Evolutionary conservation across 2,888 invertebrate species (phyloP).

Genomic region (Boloria euphrosyne): DNA sequence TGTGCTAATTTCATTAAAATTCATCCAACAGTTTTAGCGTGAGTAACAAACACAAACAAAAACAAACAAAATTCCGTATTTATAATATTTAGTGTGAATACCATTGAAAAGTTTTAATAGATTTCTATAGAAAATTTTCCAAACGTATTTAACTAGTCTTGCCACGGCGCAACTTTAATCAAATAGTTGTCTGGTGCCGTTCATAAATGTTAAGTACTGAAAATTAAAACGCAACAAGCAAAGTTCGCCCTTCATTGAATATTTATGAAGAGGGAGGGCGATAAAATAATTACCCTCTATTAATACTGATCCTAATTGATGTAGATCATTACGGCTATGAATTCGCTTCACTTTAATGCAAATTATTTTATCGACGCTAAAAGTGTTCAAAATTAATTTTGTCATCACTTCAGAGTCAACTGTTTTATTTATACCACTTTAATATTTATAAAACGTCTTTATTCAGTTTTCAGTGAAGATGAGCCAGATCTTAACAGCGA

Average conservation of each 20-base stretch:
- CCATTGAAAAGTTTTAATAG: slow-evolving; percentile 26
- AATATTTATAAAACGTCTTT: slow-evolving; percentile 24
- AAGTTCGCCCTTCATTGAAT: slow-evolving; percentile 63
- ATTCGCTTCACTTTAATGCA: slow-evolving; percentile 47
- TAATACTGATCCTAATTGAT: slow-evolving; percentile 62
- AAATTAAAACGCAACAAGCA: slow-evolving; percentile 54
- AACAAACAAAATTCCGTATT: not conserved
- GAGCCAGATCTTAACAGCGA: slow-evolving; percentile 93
- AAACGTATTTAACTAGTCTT: slow-evolving; percentile 29
- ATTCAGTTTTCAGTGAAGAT: slow-evolving; percentile 92
- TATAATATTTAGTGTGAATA: slow-evolving; percentile 2
- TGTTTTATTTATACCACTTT: slow-evolving; percentile 8
- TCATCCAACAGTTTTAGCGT: no score
- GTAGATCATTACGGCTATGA: slow-evolving; percentile 54
- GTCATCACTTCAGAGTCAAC: slow-evolving; percentile 21
- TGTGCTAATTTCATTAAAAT: no score
- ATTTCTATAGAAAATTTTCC: slow-evolving; percentile 25
- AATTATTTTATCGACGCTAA: slow-evolving; percentile 45
- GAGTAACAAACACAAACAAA: no score
- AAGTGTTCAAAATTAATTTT: slow-evolving; percentile 30
- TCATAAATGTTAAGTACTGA: slow-evolving; percentile 45
- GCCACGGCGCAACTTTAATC: slow-evolving; percentile 33
- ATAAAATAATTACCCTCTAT: slow-evolving; percentile 63
- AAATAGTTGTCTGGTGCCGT: slow-evolving; percentile 40
- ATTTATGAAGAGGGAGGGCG: slow-evolving; percentile 63